Conservation (phyloP, 1,140 invertebrate species). For the Mylabris phalerata region DNA sequence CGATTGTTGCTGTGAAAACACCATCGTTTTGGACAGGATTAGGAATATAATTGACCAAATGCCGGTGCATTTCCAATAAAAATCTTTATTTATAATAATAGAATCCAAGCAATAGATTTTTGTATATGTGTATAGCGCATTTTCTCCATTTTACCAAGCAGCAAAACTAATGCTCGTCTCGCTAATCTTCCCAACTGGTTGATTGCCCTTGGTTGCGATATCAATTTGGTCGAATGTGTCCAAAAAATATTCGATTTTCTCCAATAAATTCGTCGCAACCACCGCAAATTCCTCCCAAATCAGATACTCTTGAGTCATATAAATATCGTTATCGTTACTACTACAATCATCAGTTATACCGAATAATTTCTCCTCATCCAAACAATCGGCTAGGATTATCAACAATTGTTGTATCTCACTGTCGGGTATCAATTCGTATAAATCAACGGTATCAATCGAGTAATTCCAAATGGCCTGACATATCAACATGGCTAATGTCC, state of each 20-base stretch:
- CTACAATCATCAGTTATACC: conserved; percentile 32
- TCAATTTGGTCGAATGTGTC: conserved; percentile 36
- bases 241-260: conserved; percentile 44
- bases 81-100: conserved; percentile 1
- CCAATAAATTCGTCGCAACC: conserved; percentile 56
- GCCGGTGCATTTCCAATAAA: conserved; percentile 29
- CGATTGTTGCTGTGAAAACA: conserved; percentile 36
- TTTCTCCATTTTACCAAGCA: conserved; percentile 32
- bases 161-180: conserved; percentile 38
- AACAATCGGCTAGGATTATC: conserved; percentile 50
- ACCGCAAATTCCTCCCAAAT: conserved; percentile 59
- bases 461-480: conserved; percentile 69
- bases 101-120: conserved; percentile 2
- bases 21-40: conserved; percentile 35
- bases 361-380: conserved; percentile 46
- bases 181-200: conserved; percentile 24
- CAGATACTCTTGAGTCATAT: conserved; percentile 39
- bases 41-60: conserved; percentile 33
- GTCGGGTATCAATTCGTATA: conserved; percentile 45
- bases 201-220: conserved; percentile 19
- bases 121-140: neutral
- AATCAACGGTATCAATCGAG: conserved; percentile 50
- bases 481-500: conserved; percentile 53
- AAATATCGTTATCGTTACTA: conserved; percentile 34
- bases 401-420: conserved; percentile 49